phyloP scores from a whole-genome alignment of 2,888 invertebrate genomes.

The Eilema caniola region DNA sequence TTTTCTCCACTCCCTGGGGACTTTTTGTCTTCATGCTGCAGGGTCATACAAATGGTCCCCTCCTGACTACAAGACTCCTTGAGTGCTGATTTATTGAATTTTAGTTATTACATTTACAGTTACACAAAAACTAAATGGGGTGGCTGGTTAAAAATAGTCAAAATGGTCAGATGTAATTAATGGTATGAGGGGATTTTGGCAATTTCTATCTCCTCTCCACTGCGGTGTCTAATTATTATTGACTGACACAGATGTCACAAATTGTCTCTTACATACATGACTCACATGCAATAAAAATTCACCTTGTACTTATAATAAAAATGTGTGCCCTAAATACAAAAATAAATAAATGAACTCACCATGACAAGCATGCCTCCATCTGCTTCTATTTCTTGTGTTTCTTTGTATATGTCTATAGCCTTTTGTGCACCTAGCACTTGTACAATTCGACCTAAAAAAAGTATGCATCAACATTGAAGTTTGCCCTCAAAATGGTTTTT shows the following conservation, averaged over 20 bases:
- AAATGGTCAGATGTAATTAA: too few relatives aligned
- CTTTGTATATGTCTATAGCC: conserved; percentile 91
- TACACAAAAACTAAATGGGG: too few relatives aligned
- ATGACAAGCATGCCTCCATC: conserved; percentile 95
- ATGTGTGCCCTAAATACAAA: neutral
- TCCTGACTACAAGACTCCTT: too few relatives aligned
- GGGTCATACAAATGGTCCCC: too few relatives aligned
- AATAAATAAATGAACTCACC: conserved; percentile 78
- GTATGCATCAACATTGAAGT: neutral
- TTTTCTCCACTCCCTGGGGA: too few relatives aligned
- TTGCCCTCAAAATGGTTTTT: neutral
- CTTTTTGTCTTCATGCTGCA: too few relatives aligned
- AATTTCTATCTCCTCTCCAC: too few relatives aligned
- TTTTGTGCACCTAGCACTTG: conserved; percentile 90
- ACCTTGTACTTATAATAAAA: neutral
- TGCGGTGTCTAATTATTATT: neutral
- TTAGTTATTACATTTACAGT: too few relatives aligned
- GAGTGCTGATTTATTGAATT: too few relatives aligned
- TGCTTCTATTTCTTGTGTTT: conserved; percentile 93
- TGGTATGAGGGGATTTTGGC: too few relatives aligned
- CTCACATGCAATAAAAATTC: neutral
- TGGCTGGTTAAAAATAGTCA: too few relatives aligned
- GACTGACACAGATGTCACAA: neutral
- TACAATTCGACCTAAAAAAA: conserved; percentile 89
- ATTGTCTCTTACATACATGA: neutral